These are phyloP conservation scores for Ceyx cyanopectus DNA, from an alignment of 2,113 vertebrate species.

Conservation along the genomic window DNA sequence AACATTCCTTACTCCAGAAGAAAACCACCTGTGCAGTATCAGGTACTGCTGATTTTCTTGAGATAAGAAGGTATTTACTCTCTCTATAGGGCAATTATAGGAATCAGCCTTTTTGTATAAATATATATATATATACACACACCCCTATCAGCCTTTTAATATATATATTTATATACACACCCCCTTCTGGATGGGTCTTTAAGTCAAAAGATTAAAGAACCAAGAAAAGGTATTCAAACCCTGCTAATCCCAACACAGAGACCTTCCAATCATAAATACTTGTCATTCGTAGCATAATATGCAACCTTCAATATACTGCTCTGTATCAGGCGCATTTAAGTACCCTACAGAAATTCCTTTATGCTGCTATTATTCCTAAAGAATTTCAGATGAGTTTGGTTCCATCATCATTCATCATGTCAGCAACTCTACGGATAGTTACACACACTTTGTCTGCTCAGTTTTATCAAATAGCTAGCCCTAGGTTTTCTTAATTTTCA, in stretches of 20 bases:
- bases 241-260: background rate
- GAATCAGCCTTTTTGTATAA: background rate
- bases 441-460: conserved; percentile 27
- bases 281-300: conserved; percentile 11
- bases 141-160: background rate
- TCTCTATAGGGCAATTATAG: background rate
- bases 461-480: conserved; percentile 11
- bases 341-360: background rate
- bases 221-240: background rate
- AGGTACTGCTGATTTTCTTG: background rate
- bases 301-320: background rate
- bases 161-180: background rate
- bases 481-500: conserved; percentile 52
- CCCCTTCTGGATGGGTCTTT: background rate
- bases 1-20: background rate
- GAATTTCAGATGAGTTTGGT: conserved; percentile 23
- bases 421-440: conserved; percentile 18
- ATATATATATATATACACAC: too few relatives aligned
- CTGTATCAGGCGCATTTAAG: conserved; percentile 13
- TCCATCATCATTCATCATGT: conserved; percentile 50
- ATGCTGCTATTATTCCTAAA: conserved; percentile 19
- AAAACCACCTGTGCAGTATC: background rate
- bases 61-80: background rate
- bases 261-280: conserved; percentile 22
- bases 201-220: conserved; percentile 25